Evolutionary conservation across 2,888 invertebrate species (phyloP).

Genomic region (Agonum fuliginosum): DNA sequence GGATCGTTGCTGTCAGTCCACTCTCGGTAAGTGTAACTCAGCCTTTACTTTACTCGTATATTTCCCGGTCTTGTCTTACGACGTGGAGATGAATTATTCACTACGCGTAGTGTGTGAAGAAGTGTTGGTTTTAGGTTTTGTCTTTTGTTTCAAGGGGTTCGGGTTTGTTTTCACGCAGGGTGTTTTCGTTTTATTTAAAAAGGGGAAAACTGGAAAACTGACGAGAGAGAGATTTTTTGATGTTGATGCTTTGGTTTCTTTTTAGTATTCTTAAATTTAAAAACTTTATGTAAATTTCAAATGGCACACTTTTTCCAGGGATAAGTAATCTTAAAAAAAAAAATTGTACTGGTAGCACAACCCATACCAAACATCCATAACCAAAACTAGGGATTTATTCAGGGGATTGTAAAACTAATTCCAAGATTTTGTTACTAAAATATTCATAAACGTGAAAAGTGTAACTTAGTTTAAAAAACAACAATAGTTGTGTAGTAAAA

Average conservation of each 20-base stretch:
- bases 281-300: too few relatives aligned
- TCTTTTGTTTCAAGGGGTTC: conserved; percentile 35
- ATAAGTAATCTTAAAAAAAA: too few relatives aligned
- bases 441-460: too few relatives aligned
- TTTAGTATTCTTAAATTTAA: too few relatives aligned
- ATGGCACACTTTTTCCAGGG: too few relatives aligned
- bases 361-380: too few relatives aligned
- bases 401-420: too few relatives aligned
- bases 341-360: too few relatives aligned
- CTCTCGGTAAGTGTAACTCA: conserved; percentile 33
- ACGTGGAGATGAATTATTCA: conserved; percentile 42
- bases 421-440: too few relatives aligned
- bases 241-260: background rate
- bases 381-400: too few relatives aligned
- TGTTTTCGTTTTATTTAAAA: conserved; percentile 17
- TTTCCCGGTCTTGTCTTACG: background rate
- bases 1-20: conserved; percentile 48
- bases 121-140: conserved; percentile 28
- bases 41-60: conserved; percentile 27
- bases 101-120: background rate
- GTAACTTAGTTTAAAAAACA: too few relatives aligned
- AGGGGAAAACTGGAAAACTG: background rate
- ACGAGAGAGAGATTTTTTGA: background rate
- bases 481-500: too few relatives aligned
- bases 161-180: conserved; percentile 28